Base-by-base conservation (phyloP, 2,888 invertebrate genomes). In the Polyommatus icarus region DNA sequence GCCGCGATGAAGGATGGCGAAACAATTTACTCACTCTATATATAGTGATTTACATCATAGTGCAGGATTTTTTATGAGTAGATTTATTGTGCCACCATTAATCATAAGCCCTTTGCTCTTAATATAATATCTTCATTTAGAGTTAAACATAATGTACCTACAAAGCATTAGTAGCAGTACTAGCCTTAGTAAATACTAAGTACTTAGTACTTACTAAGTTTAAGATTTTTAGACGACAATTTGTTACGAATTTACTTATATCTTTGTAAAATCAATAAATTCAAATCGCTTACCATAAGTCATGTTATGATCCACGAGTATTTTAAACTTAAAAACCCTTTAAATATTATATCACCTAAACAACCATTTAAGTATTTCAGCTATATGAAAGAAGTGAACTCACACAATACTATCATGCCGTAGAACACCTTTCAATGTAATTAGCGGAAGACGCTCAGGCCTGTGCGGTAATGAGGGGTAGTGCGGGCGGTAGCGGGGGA, bases 1-100 rank as follows among this genome's bases (percentile, higher is more conserved):
- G 86, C 85, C 85, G 85, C 84, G 84, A 84, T 85, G 89, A 92
- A 87, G 88, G 89, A 92, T 93, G 85, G 90, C 87, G 85, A 89
- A 89, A 89, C 88, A 86, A 90, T 89, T 88, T 86, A 90, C 89
- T 89, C 82, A 71, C 76, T 76, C 77, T 50, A 50, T 76, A 54
- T 54, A 78, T 71, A 78, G 29, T 71, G 40, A 54, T 67, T 50
- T 36, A 67, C 73, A 79, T 67, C 67, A 67, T 50, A 29, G 24
- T 50, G 29, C 24, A 7, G 29, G 67, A 40, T 76, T n/a, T 46
- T 61, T 61, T 76, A 40, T 76, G 36, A 12, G 54, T 24, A 7
- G 46, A 50, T 24, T 75, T 75, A 20, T 40, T 76, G 67, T 32
- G 15, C 5, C 29, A 32, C 67, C 6, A 67, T 67, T 15, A 29